These are phyloP conservation scores for Megaceryle alcyon DNA, from an alignment of 2,797 vertebrate genomes.

Conservation along the genomic window DNA sequence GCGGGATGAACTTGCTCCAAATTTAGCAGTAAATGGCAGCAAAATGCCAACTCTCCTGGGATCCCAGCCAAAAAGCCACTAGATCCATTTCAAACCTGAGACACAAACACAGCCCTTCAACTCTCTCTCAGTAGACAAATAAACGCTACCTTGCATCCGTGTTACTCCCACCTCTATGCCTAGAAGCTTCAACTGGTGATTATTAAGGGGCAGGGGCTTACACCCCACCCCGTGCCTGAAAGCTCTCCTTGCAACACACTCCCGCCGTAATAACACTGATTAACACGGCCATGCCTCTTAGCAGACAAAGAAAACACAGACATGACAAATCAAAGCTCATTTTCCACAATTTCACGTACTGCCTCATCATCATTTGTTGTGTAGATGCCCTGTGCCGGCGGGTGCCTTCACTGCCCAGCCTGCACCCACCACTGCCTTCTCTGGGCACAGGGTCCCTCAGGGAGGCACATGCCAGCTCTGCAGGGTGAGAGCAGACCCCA, in stretches of 20 bases:
- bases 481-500: fast-evolving
- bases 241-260: not conserved
- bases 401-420: not conserved
- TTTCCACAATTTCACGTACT: slow-evolving; percentile 42
- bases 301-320: slow-evolving; percentile 67
- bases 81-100: slow-evolving; percentile 48
- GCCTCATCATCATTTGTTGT: slow-evolving; percentile 10
- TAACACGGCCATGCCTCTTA: slow-evolving; percentile 43
- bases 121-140: slow-evolving; percentile 3
- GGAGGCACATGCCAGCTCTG: not conserved
- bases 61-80: slow-evolving; percentile 54
- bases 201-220: slow-evolving; percentile 8
- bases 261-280: not conserved
- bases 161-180: slow-evolving; percentile 1
- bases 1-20: slow-evolving; percentile 39
- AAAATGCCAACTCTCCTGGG: slow-evolving; percentile 40
- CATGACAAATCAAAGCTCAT: slow-evolving; percentile 62
- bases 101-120: slow-evolving; percentile 44
- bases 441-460: fast-evolving
- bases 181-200: not conserved
- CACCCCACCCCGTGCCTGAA: not conserved
- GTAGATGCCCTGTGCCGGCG: not conserved
- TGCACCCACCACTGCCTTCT: not conserved
- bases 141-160: not conserved
- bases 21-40: slow-evolving; percentile 26